Conservation (phyloP, 2,888 invertebrate genomes). For the Trachelus stipa region DNA sequence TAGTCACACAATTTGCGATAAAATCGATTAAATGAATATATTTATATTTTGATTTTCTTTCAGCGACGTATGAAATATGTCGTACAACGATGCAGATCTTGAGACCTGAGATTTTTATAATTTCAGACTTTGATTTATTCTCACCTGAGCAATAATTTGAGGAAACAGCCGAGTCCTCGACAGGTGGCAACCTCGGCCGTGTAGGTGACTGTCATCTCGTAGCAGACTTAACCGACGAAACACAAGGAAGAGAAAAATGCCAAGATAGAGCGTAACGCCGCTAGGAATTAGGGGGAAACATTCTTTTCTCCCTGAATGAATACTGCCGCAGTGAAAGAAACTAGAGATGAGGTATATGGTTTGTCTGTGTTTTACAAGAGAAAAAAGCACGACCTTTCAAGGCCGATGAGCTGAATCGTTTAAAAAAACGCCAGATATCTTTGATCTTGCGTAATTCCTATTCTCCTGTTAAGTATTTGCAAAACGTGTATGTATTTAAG, state of each 20-base stretch:
- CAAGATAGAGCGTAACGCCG: not conserved
- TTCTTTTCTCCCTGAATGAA: not conserved
- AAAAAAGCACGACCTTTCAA: not conserved
- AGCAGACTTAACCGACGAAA: not conserved
- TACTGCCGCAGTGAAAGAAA: not conserved
- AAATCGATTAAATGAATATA: not conserved
- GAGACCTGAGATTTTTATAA: not conserved
- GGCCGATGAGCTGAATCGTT: not conserved
- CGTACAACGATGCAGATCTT: not conserved
- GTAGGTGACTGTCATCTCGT: conserved; percentile 84
- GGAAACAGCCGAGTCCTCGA: conserved; percentile 87
- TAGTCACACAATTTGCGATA: not conserved
- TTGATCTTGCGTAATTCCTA: not conserved
- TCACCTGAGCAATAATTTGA: conserved; percentile 86
- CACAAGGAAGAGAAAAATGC: not conserved
- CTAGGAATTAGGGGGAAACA: not conserved
- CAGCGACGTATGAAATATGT: not conserved
- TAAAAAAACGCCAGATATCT: not conserved
- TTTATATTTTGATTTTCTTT: not conserved
- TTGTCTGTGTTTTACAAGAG: not conserved
- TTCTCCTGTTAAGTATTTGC: not conserved
- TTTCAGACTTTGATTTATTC: conserved; percentile 26
- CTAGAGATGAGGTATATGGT: not conserved
- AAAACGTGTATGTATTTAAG: not conserved
- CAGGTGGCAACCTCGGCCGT: conserved; percentile 89